Evolutionary conservation across 2,113 vertebrate genomes (phyloP).

Genomic region (Actenoides hombroni): DNA sequence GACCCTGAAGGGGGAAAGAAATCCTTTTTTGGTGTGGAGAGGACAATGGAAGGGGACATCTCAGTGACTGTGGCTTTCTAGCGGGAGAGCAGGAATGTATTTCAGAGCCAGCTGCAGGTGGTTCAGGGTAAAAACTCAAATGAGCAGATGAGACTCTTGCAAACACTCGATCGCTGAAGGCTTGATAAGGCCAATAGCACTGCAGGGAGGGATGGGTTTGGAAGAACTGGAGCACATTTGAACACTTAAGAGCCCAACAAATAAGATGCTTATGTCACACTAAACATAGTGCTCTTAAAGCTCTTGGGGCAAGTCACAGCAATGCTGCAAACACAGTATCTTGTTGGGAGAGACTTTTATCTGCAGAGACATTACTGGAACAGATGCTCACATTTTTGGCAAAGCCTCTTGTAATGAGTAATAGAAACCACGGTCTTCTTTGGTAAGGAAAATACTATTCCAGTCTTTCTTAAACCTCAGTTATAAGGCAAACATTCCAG

Average conservation of each 20-base stretch:
- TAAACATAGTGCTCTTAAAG: not conserved
- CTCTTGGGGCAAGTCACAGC: accelerated
- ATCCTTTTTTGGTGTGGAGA: accelerated
- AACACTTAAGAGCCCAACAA: not conserved
- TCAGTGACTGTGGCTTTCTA: not conserved
- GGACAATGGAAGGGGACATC: not conserved
- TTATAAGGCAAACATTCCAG: not conserved
- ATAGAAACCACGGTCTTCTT: not conserved
- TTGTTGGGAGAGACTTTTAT: not conserved
- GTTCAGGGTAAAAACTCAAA: not conserved
- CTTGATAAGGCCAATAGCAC: not conserved
- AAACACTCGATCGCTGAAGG: not conserved
- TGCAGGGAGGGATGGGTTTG: not conserved
- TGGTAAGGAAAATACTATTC: not conserved
- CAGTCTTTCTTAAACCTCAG: not conserved
- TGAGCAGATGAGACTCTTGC: not conserved
- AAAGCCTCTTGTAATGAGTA: not conserved
- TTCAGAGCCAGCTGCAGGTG: not conserved
- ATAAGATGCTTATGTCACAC: not conserved
- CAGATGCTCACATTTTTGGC: accelerated
- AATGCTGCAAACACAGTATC: not conserved
- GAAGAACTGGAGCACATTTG: not conserved
- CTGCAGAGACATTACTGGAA: not conserved
- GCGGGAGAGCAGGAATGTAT: not conserved
- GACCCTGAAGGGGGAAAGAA: accelerated